A percentile compares a stretch with the other conserved stretches of the same genome.
phyloP scores from a whole-genome alignment of 2,888 invertebrate genomes.

The Protophormia terraenovae region DNA sequence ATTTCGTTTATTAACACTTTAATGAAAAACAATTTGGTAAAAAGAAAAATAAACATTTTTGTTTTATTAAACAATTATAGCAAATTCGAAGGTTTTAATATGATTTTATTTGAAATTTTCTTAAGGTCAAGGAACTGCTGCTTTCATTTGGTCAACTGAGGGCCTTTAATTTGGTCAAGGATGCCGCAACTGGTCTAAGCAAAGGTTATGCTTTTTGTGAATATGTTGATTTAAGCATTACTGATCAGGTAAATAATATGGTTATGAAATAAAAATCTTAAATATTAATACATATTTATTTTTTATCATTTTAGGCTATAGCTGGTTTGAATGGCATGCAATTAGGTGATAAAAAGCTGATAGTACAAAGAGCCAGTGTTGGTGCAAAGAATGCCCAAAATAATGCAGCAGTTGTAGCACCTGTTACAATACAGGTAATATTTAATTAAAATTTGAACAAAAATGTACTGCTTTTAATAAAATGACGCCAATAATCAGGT shows the following conservation, averaged over 20 bases:
- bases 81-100: neutral
- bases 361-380: conserved; percentile 97
- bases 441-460: neutral
- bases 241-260: conserved; percentile 91
- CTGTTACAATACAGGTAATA: conserved; percentile 91
- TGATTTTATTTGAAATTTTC: neutral
- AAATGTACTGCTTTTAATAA: too few relatives aligned
- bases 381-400: conserved; percentile 95
- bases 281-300: conserved; percentile 2
- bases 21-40: neutral
- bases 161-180: conserved; percentile 99
- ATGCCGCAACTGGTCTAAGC: conserved; percentile 96
- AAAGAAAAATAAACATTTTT: conserved; percentile 36
- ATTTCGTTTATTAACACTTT: neutral
- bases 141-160: conserved; percentile 98
- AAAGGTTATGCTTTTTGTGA: conserved; percentile 99
- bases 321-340: conserved; percentile 99
- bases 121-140: conserved; percentile 96
- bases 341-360: conserved; percentile 97
- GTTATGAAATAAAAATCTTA: neutral
- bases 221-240: conserved; percentile 97
- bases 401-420: conserved; percentile 82
- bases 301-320: conserved; percentile 87
- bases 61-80: neutral
- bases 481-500: too few relatives aligned